Evolutionary conservation across 2,113 vertebrate species (phyloP), one percentile per base, ranked within the genome.

Genomic region (Lagopus leucura): DNA sequence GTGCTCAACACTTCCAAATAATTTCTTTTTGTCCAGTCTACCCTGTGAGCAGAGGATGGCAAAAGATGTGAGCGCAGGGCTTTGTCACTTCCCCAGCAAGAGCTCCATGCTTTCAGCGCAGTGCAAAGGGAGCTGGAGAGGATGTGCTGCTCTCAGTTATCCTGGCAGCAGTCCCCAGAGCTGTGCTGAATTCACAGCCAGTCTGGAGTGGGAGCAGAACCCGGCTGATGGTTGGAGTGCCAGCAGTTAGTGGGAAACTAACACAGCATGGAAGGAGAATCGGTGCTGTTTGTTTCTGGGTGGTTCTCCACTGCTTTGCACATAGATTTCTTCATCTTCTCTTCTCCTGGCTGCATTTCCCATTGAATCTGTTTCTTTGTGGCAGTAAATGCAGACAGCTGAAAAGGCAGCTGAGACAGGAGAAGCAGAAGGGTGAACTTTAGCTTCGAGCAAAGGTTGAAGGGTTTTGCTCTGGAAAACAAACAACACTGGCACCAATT

Each of bases 1-100:
- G 21, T 13, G 5, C 2, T n/a, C 45, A n/a, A 25, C 48, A 20
- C 13, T 61, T 48, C 28, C 48, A 7, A 21, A 30, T 34, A 3
- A 7, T 42, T 57, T 58, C 70, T 58, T 24, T 81, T 67, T 54
- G 24, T 48, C 21, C 86, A 25, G 8, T 43, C 40, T 80, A 7
- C 11, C 11, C 42, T 61, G 75, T 22, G 10, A 58, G 32, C 0
- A 2, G 18, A 32, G 82, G n/a, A 38, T 0, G 0, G 24, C 0
- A 2, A 15, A 34, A 85, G n/a, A 43, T 0, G 85, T 11, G 38
- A 71, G 45, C 52, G 25, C 18, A 20, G 19, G 42, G 89, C 48
- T 94, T 16, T 73, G 58, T n/a, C 82, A 91, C 81, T 82, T 76
- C 67, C 82, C 71, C 82, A 24, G 52, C 25, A 40, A 55, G 84